Base-by-base conservation (phyloP, 2,888 invertebrate genomes). In the Dynastes tityus region DNA sequence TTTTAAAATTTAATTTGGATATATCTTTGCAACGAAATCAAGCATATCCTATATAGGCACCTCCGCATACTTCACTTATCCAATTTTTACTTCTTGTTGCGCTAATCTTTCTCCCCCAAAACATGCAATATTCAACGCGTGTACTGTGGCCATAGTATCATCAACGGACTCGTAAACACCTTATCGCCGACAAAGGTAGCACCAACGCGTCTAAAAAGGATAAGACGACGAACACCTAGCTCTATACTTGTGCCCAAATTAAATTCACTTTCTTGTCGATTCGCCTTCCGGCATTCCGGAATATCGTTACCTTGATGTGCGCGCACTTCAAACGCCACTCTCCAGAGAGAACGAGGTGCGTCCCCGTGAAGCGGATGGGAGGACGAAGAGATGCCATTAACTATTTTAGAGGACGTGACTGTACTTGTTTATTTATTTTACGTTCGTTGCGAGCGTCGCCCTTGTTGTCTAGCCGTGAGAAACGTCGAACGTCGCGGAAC, bases 261-360 rank as follows among this genome's bases (percentile, higher is more conserved):
- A 85, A 85, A 85, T 85, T 85, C 83, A 83, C 83, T 83, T 84
- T 82, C 82, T 82, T 83, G 83, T 83, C 85, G 82, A 84, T 85
- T 84, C 82, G 80, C 81, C 80, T 81, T 79, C 83, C 80, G 80
- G 83, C 81, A 83, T 82, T 81, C 83, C 70, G 80, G 82, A 55
- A 55, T 55, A 53, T 51, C 55, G 32, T 37, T 58, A 58, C 55
- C 55, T 73, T 73, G 13, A 65, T 40, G 40, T 65, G 40, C 40
- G 6, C 65, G 27, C 27, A 40, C 40, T 40, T 65, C 40, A 65
- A 65, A 16, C 65, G 64, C 37, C 37, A 2, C 55, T 6, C 55
- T 22, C 55, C 45, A 8, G 45, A 45, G 53, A 53, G 53, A 22
- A 55, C 55, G 55, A 55, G 16, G 16, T 9, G 11, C 8, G 45